Conservation (phyloP, 2,888 invertebrate genomes). For the Troides oblongomaculatus region DNA sequence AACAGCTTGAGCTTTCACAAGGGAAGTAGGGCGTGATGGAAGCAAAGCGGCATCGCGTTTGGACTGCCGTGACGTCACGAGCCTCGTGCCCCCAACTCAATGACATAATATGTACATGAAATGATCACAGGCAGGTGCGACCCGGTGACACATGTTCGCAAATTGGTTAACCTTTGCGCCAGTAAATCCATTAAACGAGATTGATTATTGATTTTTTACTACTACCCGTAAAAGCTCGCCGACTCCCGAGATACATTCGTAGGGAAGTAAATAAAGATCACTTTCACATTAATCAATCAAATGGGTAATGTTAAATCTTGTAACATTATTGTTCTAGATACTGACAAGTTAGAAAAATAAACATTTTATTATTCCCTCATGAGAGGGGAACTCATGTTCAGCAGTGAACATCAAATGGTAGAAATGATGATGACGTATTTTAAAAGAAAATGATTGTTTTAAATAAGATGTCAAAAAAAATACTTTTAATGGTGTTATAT, state of each 20-base stretch:
- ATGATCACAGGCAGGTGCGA: conserved; percentile 31
- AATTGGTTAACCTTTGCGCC: conserved; percentile 29
- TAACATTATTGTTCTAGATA: too few species aligned
- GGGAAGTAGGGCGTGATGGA: conserved; percentile 70
- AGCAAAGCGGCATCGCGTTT: conserved; percentile 57
- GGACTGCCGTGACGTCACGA: conserved; percentile 38
- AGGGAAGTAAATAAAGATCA: too few species aligned
- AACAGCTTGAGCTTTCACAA: conserved; percentile 65
- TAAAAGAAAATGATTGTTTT: too few species aligned
- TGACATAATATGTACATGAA: conserved; percentile 30
- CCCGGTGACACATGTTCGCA: conserved; percentile 24
- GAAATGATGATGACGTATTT: too few species aligned
- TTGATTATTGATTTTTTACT: conserved; percentile 27
- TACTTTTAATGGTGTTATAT: too few species aligned
- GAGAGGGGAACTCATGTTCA: too few species aligned
- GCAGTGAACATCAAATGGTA: too few species aligned
- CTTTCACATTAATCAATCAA: too few species aligned
- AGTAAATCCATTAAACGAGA: conserved; percentile 22
- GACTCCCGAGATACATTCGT: neutral
- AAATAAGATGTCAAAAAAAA: too few species aligned
- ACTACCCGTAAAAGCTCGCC: neutral
- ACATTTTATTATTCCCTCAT: too few species aligned
- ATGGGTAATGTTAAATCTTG: too few species aligned
- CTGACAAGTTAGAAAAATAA: too few species aligned
- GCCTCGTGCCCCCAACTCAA: conserved; percentile 24